These are phyloP conservation scores for Samia ricini DNA, from an alignment of 1,140 invertebrate species.

Conservation along the genomic window DNA sequence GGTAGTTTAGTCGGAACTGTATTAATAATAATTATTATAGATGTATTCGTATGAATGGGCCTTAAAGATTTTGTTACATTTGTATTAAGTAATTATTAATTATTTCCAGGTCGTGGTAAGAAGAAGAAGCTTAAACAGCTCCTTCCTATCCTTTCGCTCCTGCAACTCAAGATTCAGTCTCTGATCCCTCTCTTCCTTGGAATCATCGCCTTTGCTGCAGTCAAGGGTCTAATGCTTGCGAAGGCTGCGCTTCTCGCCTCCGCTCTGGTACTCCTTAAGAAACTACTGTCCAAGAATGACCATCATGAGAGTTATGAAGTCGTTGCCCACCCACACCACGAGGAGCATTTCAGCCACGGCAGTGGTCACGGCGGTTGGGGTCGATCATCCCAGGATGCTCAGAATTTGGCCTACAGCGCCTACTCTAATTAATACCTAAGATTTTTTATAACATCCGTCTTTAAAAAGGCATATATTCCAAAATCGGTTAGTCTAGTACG, in stretches of 20 bases:
- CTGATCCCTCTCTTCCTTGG: slow-evolving; percentile 88
- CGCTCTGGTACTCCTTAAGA: slow-evolving; percentile 86
- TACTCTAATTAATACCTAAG: slow-evolving; percentile 67
- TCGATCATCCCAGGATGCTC: slow-evolving; percentile 60
- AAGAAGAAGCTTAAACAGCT: slow-evolving; percentile 87
- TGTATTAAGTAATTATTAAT: not conserved
- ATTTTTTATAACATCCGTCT: slow-evolving; percentile 18
- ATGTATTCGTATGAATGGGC: not conserved
- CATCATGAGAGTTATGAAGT: slow-evolving; percentile 86
- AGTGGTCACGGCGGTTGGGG: slow-evolving; percentile 55
- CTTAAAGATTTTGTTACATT: not conserved
- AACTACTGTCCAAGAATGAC: slow-evolving; percentile 84
- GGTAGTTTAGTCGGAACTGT: not conserved
- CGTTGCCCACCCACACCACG: slow-evolving; percentile 82
- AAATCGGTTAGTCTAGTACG: slow-evolving; percentile 41
- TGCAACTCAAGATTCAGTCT: slow-evolving; percentile 88
- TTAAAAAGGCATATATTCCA: slow-evolving; percentile 4
- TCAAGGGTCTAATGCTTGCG: slow-evolving; percentile 89
- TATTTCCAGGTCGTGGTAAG: slow-evolving; percentile 81
- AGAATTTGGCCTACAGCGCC: slow-evolving; percentile 65
- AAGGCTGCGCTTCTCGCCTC: slow-evolving; percentile 88
- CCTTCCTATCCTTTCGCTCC: slow-evolving; percentile 84
- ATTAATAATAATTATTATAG: not conserved
- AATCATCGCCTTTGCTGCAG: slow-evolving; percentile 86
- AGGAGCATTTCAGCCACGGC: slow-evolving; percentile 77